Conservation (phyloP, 2,888 invertebrate genomes). For the Pedicia rivosa region DNA sequence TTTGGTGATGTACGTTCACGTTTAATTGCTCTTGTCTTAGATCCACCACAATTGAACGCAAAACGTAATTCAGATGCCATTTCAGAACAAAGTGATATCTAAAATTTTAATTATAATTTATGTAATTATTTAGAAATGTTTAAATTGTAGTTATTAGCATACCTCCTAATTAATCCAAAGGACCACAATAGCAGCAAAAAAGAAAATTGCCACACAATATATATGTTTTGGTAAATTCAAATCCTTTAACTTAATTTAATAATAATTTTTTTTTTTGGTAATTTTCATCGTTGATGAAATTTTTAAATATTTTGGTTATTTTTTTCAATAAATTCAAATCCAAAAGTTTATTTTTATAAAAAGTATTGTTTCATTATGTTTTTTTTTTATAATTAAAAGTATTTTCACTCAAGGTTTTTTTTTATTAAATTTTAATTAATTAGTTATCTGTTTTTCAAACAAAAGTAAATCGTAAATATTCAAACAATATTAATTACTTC, state of each 20-base stretch:
- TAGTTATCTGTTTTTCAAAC: too few species aligned
- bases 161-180: background rate
- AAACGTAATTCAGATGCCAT: slow-evolving; percentile 56
- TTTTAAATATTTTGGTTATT: background rate
- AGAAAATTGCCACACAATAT: too few species aligned
- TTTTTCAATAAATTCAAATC: too few species aligned
- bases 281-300: background rate
- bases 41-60: slow-evolving; percentile 39
- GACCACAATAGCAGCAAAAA: background rate
- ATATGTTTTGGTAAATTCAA: background rate
- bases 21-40: slow-evolving; percentile 2
- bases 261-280: background rate
- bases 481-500: too few species aligned
- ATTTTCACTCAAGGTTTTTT: too few species aligned
- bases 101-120: slow-evolving; percentile 16
- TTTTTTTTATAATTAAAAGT: too few species aligned
- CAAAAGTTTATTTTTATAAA: too few species aligned
- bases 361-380: too few species aligned
- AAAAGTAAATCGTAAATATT: too few species aligned
- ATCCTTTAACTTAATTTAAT: slow-evolving; percentile 1
- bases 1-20: slow-evolving; percentile 3
- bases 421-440: too few species aligned
- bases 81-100: slow-evolving; percentile 57
- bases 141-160: background rate
- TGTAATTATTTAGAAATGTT: background rate